Base-by-base conservation (phyloP, 2,113 vertebrate genomes). In the Chionis minor region DNA sequence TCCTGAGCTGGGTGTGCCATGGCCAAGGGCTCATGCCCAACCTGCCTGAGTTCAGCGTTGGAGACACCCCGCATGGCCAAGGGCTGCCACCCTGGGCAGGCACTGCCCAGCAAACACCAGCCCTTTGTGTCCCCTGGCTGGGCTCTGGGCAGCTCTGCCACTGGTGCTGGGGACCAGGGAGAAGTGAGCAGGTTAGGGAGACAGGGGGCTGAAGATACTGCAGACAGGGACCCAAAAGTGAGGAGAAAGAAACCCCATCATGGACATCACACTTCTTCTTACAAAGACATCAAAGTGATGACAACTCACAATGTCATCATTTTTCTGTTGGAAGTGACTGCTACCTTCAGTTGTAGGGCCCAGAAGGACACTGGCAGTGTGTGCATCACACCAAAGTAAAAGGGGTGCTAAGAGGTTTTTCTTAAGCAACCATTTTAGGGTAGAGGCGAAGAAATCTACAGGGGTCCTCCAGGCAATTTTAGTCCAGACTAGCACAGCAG, bases 271-370 rank as follows among this genome's bases (percentile, higher is more conserved):
- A 9, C 8, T 61, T 33, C 19, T 65, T 51, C 35, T 77, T 47
- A 51, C 5, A 30, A 44, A 45, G 20, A 61, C 9, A 22, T 30
- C 54, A 47, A 40, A 30, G 23, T 45, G 17, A 7, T 42, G 67
- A 54, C 24, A 54, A 26, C 27, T 86, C 38, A 12, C 23, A 47
- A 9, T 19, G 24, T 55, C 40, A 81, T 22, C 15, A 4, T 9
- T 67, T 24, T 63, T 81, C 42, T 30, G 9, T 38, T 56, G 15
- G 30, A 63, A 10, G 19, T 28, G 18, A 62, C 35, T 51, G 10
- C 21, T 51, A 6, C 32, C 32, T 70, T 77, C 0, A 0, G 21
- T 10, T 0, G 0, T 10, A 85, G 19, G 40, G 9, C 14, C 8
- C 19, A 17, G 47, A 49, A 61, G 13, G 24, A 13, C 8, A 3